Evolutionary conservation across 2,797 vertebrate genomes (phyloP).

Genomic region (Triplophysa bombifrons): DNA sequence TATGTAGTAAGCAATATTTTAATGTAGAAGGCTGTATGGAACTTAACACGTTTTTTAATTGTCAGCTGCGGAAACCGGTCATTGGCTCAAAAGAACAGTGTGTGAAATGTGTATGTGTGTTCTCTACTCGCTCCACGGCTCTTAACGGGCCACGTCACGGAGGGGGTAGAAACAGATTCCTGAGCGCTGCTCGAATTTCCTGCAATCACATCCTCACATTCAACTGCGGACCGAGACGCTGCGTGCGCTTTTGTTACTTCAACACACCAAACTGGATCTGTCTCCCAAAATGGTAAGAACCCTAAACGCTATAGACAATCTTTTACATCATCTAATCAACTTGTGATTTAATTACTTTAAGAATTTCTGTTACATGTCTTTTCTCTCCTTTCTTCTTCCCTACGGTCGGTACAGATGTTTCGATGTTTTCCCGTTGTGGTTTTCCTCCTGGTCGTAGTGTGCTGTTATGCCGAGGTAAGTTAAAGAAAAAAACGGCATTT

Average conservation of each 20-base stretch:
- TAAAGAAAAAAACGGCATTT: not conserved
- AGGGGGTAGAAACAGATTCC: slow-evolving; percentile 68
- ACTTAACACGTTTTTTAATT: not conserved
- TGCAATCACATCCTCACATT: slow-evolving; percentile 61
- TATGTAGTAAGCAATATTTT: no score
- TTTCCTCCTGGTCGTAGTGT: slow-evolving; percentile 65
- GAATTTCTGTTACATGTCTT: slow-evolving; percentile 2
- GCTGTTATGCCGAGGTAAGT: slow-evolving; percentile 74
- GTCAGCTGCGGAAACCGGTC: not conserved
- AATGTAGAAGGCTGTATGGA: no score
- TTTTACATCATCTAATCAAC: not conserved
- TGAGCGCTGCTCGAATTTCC: slow-evolving; percentile 76
- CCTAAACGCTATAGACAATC: not conserved
- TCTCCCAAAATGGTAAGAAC: slow-evolving; percentile 42
- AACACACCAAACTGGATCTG: slow-evolving; percentile 41
- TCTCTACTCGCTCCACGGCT: slow-evolving; percentile 52
- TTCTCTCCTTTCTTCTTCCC: slow-evolving; percentile 30
- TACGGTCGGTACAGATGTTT: slow-evolving; percentile 72
- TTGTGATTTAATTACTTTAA: not conserved
- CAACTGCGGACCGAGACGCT: slow-evolving; percentile 50
- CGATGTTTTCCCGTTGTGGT: slow-evolving; percentile 69
- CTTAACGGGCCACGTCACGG: slow-evolving; percentile 67
- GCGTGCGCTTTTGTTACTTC: slow-evolving; percentile 20
- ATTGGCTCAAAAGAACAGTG: not conserved
- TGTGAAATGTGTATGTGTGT: not conserved